Conservation (phyloP, 2,888 invertebrate genomes). For the Plagodis pulveraria region DNA sequence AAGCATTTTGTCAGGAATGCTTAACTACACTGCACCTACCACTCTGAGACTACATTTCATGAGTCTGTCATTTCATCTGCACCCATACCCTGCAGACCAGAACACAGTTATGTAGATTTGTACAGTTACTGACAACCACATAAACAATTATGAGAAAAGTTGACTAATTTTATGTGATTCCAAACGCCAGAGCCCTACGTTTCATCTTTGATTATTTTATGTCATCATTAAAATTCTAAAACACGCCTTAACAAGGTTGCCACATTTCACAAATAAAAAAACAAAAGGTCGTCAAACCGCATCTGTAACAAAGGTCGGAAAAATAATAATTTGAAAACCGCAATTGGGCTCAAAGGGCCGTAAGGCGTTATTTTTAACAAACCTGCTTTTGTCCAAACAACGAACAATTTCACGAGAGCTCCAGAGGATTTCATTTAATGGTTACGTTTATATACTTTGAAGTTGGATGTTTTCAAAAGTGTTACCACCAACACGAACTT, state of each 20-base stretch:
- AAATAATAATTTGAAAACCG: constrained; percentile 54
- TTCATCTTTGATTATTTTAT: neutral
- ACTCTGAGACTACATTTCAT: neutral
- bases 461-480: too few species aligned
- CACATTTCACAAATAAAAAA: constrained; percentile 24
- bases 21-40: too few species aligned
- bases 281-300: constrained; percentile 36
- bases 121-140: too few species aligned
- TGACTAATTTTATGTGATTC: neutral
- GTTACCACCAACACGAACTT: too few species aligned
- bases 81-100: too few species aligned
- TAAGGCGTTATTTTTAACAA: constrained; percentile 55
- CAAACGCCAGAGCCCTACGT: neutral
- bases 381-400: constrained; percentile 50
- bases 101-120: too few species aligned
- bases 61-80: too few species aligned
- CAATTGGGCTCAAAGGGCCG: constrained; percentile 57
- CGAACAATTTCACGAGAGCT: constrained; percentile 44
- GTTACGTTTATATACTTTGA: constrained; percentile 12
- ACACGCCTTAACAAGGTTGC: constrained; percentile 13
- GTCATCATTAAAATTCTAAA: constrained; percentile 14
- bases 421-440: constrained; percentile 21
- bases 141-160: too few species aligned
- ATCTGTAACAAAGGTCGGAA: constrained; percentile 47
- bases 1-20: too few species aligned